Percentiles rank a stretch among this genome's conserved stretches.
Conservation (phyloP, 2,888 invertebrate genomes). For the Osmoderma eremita region DNA sequence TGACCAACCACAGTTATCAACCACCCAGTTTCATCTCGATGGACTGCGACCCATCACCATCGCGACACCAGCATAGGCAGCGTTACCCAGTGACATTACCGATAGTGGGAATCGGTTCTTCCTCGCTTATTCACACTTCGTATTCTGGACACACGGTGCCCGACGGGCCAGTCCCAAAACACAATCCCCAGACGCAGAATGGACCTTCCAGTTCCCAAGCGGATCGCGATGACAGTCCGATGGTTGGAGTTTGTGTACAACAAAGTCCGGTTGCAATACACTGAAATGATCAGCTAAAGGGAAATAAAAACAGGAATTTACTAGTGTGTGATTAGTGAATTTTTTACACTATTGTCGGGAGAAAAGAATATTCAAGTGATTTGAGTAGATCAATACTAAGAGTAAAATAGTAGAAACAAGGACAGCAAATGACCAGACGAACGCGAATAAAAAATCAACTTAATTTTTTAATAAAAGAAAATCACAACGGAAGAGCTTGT, state of each 20-base stretch:
- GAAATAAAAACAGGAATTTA: slow-evolving; percentile 17
- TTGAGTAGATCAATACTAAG: slow-evolving; percentile 24
- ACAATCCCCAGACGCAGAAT: slow-evolving; percentile 51
- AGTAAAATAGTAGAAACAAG: slow-evolving; percentile 6
- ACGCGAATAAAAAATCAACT: slow-evolving; percentile 15
- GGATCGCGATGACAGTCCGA: slow-evolving; percentile 78
- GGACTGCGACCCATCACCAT: slow-evolving; percentile 81
- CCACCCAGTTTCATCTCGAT: slow-evolving; percentile 68
- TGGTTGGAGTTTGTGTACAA: slow-evolving; percentile 90
- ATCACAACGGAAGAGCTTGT: slow-evolving; percentile 19
- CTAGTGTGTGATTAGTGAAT: slow-evolving; percentile 29
- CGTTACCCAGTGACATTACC: slow-evolving; percentile 58
- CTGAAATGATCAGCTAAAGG: slow-evolving; percentile 59
- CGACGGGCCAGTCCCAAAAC: slow-evolving; percentile 54
- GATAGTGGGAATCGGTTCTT: slow-evolving; percentile 63
- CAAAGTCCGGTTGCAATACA: slow-evolving; percentile 95
- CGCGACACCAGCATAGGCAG: slow-evolving; percentile 60
- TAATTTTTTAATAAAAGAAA: slow-evolving; percentile 21
- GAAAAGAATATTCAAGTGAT: slow-evolving; percentile 15
- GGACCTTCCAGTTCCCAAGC: slow-evolving; percentile 60
- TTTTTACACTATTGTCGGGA: slow-evolving; percentile 27
- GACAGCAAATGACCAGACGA: slow-evolving; percentile 11
- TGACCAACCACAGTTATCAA: slow-evolving; percentile 56
- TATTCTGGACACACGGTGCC: slow-evolving; percentile 62
- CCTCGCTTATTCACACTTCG: slow-evolving; percentile 60